Base-by-base conservation (phyloP, 2,113 vertebrate genomes). In the Dromaius novaehollandiae region DNA sequence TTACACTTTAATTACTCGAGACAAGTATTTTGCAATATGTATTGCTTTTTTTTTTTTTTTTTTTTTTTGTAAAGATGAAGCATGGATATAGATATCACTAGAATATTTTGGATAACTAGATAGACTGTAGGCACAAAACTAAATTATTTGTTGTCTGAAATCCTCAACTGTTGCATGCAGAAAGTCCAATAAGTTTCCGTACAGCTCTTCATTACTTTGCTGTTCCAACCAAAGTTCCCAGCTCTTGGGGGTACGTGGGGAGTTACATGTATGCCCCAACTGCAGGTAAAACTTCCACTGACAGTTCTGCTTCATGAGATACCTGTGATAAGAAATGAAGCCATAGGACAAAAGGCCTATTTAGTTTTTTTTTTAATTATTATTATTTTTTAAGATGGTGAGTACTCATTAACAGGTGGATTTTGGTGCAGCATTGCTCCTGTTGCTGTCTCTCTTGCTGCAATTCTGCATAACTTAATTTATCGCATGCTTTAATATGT, bases 1-100 rank as follows among this genome's bases (percentile, higher is more conserved):
- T 93, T 58, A 21, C 64, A 58, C 90, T 96, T 95, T 93, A 96
- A 97, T 97, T 95, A 92, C 63, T 82, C 0, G 13, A 50, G 89
- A 76, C 38, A 88, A 92, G 44, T 66, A 20, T 79, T 94, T 82
- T 92, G 88, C 73, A 80, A 40, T 8, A 34, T 17, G 28, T 11
- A 4, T 36, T 51, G 40, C 58, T 88, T 3, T 88, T 34, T 81
- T 91, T 79, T 3, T 88, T 60, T 81, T 91, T 79, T 55, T 17
- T 3, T 65, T 3, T 88, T 60, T 81, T 91, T 79, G 55, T 24
- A 65, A 75, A 63, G 89, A 70, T 77, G 44, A 69, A 90, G 74
- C 58, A 60, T 64, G 71, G 82, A 79, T 75, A 42, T 1, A 18
- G 70, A 74, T 69, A 21, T 80, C 34, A 40, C 51, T 18, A 48